These are phyloP conservation scores for Phenganax marumi DNA, from an alignment of 92 coral and sea anemone species.

Conservation along the genomic window DNA sequence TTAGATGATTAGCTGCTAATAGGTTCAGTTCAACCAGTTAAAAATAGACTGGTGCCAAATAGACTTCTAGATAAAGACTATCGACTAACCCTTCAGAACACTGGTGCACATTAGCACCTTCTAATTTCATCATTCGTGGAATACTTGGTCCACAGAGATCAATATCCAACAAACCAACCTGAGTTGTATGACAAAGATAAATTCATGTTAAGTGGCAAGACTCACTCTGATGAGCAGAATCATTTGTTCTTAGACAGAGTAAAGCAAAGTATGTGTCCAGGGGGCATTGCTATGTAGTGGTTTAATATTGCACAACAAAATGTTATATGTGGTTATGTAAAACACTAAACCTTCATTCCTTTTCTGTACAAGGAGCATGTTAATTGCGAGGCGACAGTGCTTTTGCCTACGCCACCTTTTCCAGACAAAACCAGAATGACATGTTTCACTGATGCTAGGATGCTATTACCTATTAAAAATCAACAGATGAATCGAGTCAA, in stretches of 20 bases:
- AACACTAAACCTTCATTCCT: constrained; percentile 71
- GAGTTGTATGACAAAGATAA: too few species aligned
- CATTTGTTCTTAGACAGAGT: background rate
- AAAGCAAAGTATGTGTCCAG: too few species aligned
- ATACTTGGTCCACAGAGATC: constrained; percentile 58
- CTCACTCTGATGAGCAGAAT: background rate
- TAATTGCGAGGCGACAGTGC: constrained; percentile 54
- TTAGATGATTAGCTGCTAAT: too few species aligned
- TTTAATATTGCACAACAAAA: background rate
- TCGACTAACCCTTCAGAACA: constrained; percentile 88
- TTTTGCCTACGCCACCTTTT: constrained; percentile 63
- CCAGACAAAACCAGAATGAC: constrained; percentile 59
- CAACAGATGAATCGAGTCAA: background rate
- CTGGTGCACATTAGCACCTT: constrained; percentile 84
- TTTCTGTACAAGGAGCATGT: constrained; percentile 75
- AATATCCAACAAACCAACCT: constrained; percentile 46
- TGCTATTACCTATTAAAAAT: constrained; percentile 1
- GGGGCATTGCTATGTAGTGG: background rate
- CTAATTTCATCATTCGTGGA: constrained; percentile 68
- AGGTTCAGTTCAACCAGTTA: too few species aligned
- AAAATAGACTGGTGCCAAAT: too few species aligned
- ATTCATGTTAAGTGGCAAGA: too few species aligned
- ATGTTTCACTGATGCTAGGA: constrained; percentile 42
- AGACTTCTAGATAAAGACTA: too few species aligned
- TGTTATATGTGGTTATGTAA: background rate